These are phyloP conservation scores for Pterostichus niger DNA, from an alignment of 2,888 invertebrate genomes.

Conservation along the genomic window DNA sequence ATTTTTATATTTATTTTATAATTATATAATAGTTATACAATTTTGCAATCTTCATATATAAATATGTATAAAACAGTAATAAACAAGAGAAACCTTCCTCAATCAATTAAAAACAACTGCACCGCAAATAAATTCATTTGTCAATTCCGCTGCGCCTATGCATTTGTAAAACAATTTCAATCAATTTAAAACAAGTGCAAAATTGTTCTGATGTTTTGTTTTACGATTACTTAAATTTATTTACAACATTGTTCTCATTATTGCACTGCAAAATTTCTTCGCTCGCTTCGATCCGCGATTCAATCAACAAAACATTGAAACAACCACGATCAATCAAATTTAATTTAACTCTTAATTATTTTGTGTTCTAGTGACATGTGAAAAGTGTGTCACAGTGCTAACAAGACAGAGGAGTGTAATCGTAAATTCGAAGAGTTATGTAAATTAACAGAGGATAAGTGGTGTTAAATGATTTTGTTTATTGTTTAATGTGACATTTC, in stretches of 20 bases:
- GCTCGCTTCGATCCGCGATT: neutral
- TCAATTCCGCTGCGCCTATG: neutral
- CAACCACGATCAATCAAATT: slow-evolving; percentile 36
- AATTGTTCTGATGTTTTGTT: neutral
- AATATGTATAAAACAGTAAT: neutral
- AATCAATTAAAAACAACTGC: neutral
- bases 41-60: neutral
- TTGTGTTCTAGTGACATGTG: slow-evolving; percentile 28
- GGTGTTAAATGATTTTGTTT: slow-evolving; percentile 46
- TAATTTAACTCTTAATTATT: slow-evolving; percentile 35
- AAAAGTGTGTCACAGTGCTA: slow-evolving; percentile 27
- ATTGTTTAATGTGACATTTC: slow-evolving; percentile 42
- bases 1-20: too few relatives aligned
- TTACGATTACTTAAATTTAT: neutral
- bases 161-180: too few relatives aligned
- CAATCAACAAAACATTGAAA: slow-evolving; percentile 31
- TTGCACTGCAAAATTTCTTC: slow-evolving; percentile 8
- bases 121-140: neutral
- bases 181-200: slow-evolving; percentile 6
- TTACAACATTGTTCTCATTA: slow-evolving; percentile 11
- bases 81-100: neutral
- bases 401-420: neutral
- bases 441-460: slow-evolving; percentile 9
- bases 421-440: slow-evolving; percentile 30
- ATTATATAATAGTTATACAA: too few relatives aligned